phyloP scores from a whole-genome alignment of 2,797 vertebrate genomes.

The Hybognathus amarus region DNA sequence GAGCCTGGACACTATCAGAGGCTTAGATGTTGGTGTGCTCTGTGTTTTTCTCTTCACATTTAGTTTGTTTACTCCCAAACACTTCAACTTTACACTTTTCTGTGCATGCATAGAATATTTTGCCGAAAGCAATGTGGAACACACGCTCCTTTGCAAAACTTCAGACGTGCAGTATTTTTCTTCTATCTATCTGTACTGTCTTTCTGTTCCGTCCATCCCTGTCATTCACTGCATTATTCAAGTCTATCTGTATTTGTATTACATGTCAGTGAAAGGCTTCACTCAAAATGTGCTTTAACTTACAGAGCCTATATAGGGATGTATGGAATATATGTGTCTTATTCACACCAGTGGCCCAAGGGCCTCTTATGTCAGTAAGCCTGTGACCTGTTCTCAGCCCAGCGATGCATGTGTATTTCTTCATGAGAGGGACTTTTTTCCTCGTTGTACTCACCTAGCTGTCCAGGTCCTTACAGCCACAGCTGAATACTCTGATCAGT shows the following conservation, averaged over 20 bases:
- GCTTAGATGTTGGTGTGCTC: no score
- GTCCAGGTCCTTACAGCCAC: slow-evolving; percentile 44
- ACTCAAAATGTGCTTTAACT: not conserved
- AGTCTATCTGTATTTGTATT: not conserved
- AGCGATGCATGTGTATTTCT: slow-evolving; percentile 24
- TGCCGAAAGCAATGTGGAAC: not conserved
- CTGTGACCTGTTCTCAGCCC: slow-evolving; percentile 12
- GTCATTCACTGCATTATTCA: not conserved
- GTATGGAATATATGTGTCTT: not conserved
- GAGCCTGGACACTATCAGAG: not conserved
- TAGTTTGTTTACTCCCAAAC: no score
- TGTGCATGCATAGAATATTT: not conserved
- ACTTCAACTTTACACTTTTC: no score
- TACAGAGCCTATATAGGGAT: not conserved
- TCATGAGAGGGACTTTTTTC: slow-evolving; percentile 16
- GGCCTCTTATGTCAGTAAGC: slow-evolving; percentile 5
- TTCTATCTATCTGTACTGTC: no score
- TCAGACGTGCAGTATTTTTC: no score
- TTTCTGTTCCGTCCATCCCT: no score
- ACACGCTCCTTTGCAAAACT: not conserved
- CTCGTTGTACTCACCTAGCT: slow-evolving; percentile 12
- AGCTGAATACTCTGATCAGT: slow-evolving; percentile 58
- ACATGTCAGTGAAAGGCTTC: not conserved
- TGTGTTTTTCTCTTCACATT: no score
- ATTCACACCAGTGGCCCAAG: slow-evolving; percentile 18